Evolutionary conservation across 1,140 invertebrate genomes (phyloP).

Genomic region (Ladona fulva): DNA sequence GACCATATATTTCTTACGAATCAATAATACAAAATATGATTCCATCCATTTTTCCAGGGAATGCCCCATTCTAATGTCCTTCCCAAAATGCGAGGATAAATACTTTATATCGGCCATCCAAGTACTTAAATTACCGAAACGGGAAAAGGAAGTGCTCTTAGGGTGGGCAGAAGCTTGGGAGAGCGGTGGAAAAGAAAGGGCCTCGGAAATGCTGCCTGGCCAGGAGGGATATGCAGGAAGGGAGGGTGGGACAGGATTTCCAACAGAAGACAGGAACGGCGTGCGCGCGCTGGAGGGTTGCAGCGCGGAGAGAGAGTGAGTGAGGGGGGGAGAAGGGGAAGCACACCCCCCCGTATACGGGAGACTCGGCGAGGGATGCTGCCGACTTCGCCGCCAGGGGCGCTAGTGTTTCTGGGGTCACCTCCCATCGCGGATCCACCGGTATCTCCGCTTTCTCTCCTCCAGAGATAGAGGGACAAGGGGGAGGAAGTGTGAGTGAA

Average conservation of each 20-base stretch:
- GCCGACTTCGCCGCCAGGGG: not conserved
- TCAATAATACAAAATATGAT: too few relatives aligned
- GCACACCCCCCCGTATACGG: not conserved
- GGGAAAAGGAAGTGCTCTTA: too few relatives aligned
- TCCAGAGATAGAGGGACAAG: not conserved
- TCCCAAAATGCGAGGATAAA: too few relatives aligned
- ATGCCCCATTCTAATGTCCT: too few relatives aligned
- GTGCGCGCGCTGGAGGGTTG: not conserved
- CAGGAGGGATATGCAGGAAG: not conserved
- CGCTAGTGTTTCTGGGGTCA: constrained; percentile 6
- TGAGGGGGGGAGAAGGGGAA: not conserved
- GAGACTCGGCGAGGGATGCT: not conserved
- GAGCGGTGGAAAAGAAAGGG: not conserved
- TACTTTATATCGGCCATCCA: too few relatives aligned
- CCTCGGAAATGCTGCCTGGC: not conserved
- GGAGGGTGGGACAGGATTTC: not conserved
- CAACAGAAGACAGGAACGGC: not conserved
- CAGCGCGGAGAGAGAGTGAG: not conserved
- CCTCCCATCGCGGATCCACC: not conserved
- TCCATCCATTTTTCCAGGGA: too few relatives aligned
- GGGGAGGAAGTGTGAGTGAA: not conserved
- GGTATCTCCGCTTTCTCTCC: not conserved
- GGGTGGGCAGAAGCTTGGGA: not conserved
- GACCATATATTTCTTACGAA: too few relatives aligned
- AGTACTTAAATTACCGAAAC: too few relatives aligned